A percentile compares a stretch with the other conserved stretches of the same genome.
These are phyloP conservation scores for Candidula unifasciata DNA, from an alignment of 2,888 invertebrate genomes.

Conservation along the genomic window DNA sequence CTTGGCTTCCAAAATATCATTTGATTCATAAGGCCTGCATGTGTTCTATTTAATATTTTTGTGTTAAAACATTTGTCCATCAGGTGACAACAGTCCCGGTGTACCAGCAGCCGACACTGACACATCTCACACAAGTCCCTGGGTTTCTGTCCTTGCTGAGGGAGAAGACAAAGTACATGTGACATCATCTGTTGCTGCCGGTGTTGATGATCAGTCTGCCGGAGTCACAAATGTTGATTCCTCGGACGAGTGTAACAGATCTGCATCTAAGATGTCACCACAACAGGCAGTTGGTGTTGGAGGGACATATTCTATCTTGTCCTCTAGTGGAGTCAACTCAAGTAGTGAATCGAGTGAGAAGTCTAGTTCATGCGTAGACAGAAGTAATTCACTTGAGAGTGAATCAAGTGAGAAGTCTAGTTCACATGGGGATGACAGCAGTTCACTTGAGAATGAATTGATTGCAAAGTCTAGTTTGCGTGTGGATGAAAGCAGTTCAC, in stretches of 20 bases:
- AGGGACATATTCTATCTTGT: background rate
- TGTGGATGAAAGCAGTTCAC: background rate
- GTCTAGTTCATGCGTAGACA: background rate
- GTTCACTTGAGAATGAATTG: background rate
- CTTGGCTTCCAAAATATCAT: too few relatives aligned
- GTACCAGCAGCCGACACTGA: background rate
- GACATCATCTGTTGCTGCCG: background rate
- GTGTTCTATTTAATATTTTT: too few relatives aligned
- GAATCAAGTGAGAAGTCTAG: background rate
- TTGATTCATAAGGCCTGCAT: too few relatives aligned
- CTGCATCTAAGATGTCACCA: background rate
- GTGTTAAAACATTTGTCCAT: background rate
- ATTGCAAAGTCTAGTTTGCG: background rate
- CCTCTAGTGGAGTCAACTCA: background rate
- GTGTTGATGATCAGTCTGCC: background rate
- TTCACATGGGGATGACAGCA: background rate
- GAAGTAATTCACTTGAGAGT: background rate
- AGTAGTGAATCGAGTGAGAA: background rate
- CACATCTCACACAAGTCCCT: slow-evolving; percentile 30
- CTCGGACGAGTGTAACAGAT: background rate
- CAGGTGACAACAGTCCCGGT: slow-evolving; percentile 39
- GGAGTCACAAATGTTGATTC: background rate
- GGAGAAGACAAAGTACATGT: slow-evolving; percentile 18
- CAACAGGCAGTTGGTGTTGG: background rate
- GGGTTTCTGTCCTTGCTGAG: slow-evolving; percentile 37